A percentile compares a stretch with the other conserved stretches of the same genome.
These are phyloP conservation scores for Hylia prasina DNA, from an alignment of 2,113 vertebrate genomes.

Conservation along the genomic window DNA sequence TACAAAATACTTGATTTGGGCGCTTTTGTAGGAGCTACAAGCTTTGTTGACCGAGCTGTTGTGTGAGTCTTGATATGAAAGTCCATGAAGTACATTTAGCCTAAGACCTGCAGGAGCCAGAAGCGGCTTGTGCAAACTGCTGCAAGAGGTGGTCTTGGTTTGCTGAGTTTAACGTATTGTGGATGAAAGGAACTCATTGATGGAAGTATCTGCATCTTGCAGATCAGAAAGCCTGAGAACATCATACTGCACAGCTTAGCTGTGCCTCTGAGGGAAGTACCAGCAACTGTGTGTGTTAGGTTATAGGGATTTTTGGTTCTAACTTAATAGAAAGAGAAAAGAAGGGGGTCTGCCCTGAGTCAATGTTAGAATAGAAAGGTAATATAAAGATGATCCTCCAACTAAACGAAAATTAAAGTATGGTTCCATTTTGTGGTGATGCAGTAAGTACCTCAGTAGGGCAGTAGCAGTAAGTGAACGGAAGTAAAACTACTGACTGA, in stretches of 20 bases:
- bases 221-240: not conserved
- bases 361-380: not conserved
- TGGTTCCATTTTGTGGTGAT: not conserved
- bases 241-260: not conserved
- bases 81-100: not conserved
- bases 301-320: not conserved
- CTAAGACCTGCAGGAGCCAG: not conserved
- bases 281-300: not conserved
- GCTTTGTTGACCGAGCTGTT: not conserved
- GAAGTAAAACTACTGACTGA: not conserved
- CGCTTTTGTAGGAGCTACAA: not conserved
- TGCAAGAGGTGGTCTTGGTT: not conserved
- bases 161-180: not conserved
- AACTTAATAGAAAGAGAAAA: not conserved
- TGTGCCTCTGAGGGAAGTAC: not conserved
- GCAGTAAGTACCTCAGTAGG: not conserved
- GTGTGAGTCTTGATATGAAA: not conserved
- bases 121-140: not conserved
- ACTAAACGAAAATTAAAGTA: not conserved
- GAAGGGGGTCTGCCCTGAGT: not conserved
- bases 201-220: not conserved
- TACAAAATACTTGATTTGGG: not conserved
- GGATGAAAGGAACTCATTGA: not conserved
- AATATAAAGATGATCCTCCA: not conserved
- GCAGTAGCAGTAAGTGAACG: not conserved